phyloP scores from a whole-genome alignment of 2,113 vertebrate species.

The Sinosuthora webbiana region DNA sequence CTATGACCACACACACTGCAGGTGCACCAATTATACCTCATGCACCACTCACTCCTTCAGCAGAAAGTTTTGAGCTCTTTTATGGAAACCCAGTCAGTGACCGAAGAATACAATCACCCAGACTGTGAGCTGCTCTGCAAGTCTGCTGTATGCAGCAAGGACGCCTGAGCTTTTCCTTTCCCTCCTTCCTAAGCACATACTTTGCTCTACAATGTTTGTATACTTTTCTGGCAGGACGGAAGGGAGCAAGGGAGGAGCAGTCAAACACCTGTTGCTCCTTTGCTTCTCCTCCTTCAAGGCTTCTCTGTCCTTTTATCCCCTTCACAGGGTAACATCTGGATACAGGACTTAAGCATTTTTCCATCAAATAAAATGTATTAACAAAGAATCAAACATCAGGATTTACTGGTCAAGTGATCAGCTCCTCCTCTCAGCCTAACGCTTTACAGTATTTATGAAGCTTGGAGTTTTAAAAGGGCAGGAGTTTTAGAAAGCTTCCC shows the following conservation, averaged over 20 bases:
- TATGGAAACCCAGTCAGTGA: background rate
- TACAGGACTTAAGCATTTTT: background rate
- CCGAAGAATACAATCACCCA: background rate
- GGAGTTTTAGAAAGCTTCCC: background rate
- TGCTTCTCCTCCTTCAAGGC: background rate
- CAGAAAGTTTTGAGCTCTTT: background rate
- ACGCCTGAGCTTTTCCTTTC: background rate
- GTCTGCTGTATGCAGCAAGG: background rate
- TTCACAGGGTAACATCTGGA: conserved; percentile 18
- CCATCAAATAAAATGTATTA: background rate
- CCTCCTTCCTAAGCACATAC: background rate
- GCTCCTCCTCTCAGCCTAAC: conserved; percentile 32
- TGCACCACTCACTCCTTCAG: background rate
- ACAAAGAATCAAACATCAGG: background rate
- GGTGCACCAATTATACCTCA: background rate
- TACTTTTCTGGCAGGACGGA: background rate
- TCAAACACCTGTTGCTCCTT: background rate
- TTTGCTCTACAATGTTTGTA: background rate
- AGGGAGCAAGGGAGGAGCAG: background rate
- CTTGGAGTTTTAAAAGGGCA: conserved; percentile 4
- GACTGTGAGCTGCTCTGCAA: background rate
- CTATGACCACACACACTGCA: background rate
- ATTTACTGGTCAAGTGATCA: conserved; percentile 47
- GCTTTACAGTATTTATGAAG: background rate
- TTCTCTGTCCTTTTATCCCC: background rate